Evolutionary conservation across 2,888 invertebrate species (phyloP), one percentile per base, ranked within the genome.

Genomic region (Stegophylla sp.): DNA sequence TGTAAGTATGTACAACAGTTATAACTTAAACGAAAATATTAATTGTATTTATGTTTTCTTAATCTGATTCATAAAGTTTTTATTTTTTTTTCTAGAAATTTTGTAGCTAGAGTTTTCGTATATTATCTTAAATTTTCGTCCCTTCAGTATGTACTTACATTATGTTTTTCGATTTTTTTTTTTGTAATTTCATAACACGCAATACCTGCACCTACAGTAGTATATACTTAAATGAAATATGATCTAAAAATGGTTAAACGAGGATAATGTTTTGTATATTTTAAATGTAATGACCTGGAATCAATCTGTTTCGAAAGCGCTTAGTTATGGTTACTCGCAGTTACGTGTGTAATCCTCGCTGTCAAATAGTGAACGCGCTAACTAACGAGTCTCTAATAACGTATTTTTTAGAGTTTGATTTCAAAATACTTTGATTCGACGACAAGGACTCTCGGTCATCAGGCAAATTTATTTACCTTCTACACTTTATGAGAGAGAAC

Each of bases 281-380:
- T 61, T 17, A 23, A 9, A 59, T 5, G 45, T 48, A 53, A 28
- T 28, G 67, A 67, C 43, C 45, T 41, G 59, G 23, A 67, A 67
- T 53, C 43, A 67, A 77, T 77, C 20, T 34, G 23, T 67, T 67
- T 77, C 45, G 45, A 67, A 77, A 77, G 26, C 59, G 43, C 12
- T 59, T n/a, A 34, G 3, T 72, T n/a, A n/a, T 15, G 28, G 20
- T n/a, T 45, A 28, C 1, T 26, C 28, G 15, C 67, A 28, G 45
- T 67, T 67, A 77, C n/a, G n/a, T n/a, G n/a, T n/a, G 66, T 67
- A 67, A 56, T 45, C 53, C 26, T 26, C 12, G 9, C 26, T 56
- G n/a, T 76, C 43, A 76, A 66, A 66, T 43, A 45, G 45, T 56
- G 56, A 45, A 59, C 48, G 59, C 20, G 5, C 26, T 28, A 20